Conservation (phyloP, 2,888 invertebrate species). For the Sabatieria punctata region DNA sequence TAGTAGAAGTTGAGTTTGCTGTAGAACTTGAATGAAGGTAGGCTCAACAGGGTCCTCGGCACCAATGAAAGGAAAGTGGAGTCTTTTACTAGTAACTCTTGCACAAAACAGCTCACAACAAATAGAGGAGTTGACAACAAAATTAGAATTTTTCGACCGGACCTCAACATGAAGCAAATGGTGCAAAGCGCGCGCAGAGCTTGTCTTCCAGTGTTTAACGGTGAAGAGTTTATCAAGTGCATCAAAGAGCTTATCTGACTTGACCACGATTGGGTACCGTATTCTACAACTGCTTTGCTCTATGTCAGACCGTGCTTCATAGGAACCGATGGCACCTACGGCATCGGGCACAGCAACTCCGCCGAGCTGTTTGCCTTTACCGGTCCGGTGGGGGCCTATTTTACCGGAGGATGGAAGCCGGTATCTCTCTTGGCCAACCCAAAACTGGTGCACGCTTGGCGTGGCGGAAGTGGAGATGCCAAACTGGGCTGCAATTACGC, state of each 20-base stretch:
- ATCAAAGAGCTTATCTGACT: slow-evolving; percentile 65
- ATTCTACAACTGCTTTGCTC: slow-evolving; percentile 61
- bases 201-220: slow-evolving; percentile 74
- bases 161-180: too few species aligned
- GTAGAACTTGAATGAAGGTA: too few species aligned
- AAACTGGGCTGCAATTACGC: slow-evolving; percentile 68
- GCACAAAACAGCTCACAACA: too few species aligned
- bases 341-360: background rate
- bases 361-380: slow-evolving; percentile 73
- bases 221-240: slow-evolving; percentile 64
- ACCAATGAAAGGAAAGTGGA: too few species aligned
- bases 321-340: slow-evolving; percentile 79
- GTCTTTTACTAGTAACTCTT: too few species aligned
- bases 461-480: slow-evolving; percentile 70
- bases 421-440: slow-evolving; percentile 84
- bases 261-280: slow-evolving; percentile 95
- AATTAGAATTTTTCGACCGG: too few species aligned
- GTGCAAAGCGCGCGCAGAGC: too few species aligned
- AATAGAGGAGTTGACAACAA: too few species aligned
- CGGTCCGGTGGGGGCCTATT: slow-evolving; percentile 76
- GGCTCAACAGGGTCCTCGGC: too few species aligned
- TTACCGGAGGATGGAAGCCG: slow-evolving; percentile 45
- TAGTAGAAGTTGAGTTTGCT: too few species aligned
- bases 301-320: slow-evolving; percentile 91
- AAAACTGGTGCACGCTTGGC: slow-evolving; percentile 55